Evolutionary conservation across 1,140 invertebrate genomes (phyloP).

Genomic region (Oryzaephilus surinamensis): DNA sequence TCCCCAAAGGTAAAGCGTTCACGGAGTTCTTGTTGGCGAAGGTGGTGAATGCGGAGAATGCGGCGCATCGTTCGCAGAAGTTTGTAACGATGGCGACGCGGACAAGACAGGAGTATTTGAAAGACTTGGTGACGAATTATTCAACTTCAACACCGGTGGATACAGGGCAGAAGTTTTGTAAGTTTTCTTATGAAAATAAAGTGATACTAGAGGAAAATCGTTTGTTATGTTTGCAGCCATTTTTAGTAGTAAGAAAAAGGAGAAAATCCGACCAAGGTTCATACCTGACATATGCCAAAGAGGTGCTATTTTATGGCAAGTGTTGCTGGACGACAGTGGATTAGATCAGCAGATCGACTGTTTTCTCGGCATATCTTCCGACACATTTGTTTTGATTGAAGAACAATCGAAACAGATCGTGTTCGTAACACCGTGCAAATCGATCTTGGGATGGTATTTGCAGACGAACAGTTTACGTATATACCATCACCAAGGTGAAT

Average conservation of each 20-base stretch:
- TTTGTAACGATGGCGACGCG: slow-evolving; percentile 95
- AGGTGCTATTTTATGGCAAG: slow-evolving; percentile 70
- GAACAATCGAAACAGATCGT: slow-evolving; percentile 72
- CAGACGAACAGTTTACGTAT: slow-evolving; percentile 47
- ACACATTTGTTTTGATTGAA: slow-evolving; percentile 80
- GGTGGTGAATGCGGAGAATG: slow-evolving; percentile 97
- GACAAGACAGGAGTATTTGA: slow-evolving; percentile 91
- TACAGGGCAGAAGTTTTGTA: slow-evolving; percentile 82
- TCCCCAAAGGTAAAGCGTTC: slow-evolving; percentile 81
- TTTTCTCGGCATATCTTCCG: slow-evolving; percentile 77
- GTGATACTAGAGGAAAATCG: neutral
- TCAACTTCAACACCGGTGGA: slow-evolving; percentile 71
- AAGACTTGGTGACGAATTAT: slow-evolving; percentile 81
- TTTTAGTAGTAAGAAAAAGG: slow-evolving; percentile 62
- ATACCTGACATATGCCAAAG: slow-evolving; percentile 54
- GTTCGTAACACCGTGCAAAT: slow-evolving; percentile 74
- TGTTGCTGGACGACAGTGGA: slow-evolving; percentile 59
- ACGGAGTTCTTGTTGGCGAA: slow-evolving; percentile 90
- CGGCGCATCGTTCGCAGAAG: slow-evolving; percentile 90
- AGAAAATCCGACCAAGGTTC: slow-evolving; percentile 51
- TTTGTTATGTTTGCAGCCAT: slow-evolving; percentile 40
- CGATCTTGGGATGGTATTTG: slow-evolving; percentile 54
- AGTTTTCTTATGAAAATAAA: slow-evolving; percentile 35
- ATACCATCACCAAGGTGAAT: slow-evolving; percentile 74
- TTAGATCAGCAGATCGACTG: slow-evolving; percentile 62